These are phyloP conservation scores for Myopa testacea DNA, from an alignment of 2,888 invertebrate species.

Conservation along the genomic window DNA sequence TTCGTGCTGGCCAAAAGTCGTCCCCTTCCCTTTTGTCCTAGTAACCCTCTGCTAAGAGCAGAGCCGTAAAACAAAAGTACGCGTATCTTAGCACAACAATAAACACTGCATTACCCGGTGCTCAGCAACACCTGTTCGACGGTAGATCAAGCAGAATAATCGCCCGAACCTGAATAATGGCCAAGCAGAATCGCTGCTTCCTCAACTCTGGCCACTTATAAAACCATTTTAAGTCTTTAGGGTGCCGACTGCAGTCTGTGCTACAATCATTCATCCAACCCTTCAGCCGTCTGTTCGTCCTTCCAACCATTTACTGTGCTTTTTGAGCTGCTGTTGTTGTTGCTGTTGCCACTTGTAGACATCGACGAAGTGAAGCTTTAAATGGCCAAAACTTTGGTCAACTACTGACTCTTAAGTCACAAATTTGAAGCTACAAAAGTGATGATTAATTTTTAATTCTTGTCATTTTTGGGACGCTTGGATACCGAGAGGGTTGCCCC, in stretches of 20 bases:
- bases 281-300: neutral
- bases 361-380: neutral
- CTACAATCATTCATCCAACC: neutral
- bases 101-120: slow-evolving; percentile 34
- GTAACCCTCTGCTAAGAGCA: neutral
- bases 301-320: neutral
- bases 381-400: slow-evolving; percentile 22
- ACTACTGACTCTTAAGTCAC: slow-evolving; percentile 37
- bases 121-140: slow-evolving; percentile 36
- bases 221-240: slow-evolving; percentile 31
- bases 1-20: too few relatives aligned
- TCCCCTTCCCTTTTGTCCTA: too few relatives aligned
- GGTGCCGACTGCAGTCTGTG: neutral
- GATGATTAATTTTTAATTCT: slow-evolving; percentile 63
- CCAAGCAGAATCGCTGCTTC: neutral
- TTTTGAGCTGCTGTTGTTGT: neutral
- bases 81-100: slow-evolving; percentile 20
- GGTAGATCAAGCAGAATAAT: slow-evolving; percentile 31
- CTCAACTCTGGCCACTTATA: slow-evolving; percentile 8
- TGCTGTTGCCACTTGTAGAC: neutral
- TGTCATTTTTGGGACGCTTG: neutral
- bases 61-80: slow-evolving; percentile 28
- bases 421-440: slow-evolving; percentile 55
- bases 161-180: slow-evolving; percentile 1
- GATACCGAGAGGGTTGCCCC: neutral